phyloP scores from a whole-genome alignment of 2,113 vertebrate species.

The Varanus komodoensis region DNA sequence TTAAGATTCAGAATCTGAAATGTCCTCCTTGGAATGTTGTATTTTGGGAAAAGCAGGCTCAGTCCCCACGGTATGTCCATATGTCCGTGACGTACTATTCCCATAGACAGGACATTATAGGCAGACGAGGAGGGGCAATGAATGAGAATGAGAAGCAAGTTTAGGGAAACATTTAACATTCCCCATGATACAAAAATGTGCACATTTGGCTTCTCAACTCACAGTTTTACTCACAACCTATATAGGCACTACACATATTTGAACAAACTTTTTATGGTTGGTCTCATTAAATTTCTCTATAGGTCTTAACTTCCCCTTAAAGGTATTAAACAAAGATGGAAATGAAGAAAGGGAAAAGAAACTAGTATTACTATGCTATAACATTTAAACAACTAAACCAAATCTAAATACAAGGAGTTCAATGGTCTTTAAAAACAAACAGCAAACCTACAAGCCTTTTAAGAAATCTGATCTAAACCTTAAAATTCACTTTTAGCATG shows the following conservation, averaged over 20 bases:
- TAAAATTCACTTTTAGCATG: conserved; percentile 32
- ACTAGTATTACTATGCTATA: background rate
- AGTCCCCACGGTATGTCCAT: too few species aligned
- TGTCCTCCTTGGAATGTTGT: too few species aligned
- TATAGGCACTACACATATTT: conserved; percentile 24
- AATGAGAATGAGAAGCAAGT: background rate
- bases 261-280: conserved; percentile 38
- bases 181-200: background rate
- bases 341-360: background rate
- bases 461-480: background rate
- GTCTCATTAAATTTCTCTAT: conserved; percentile 57
- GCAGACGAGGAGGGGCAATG: background rate
- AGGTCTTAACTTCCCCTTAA: conserved; percentile 21
- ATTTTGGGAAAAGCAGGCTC: too few species aligned
- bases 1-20: too few species aligned
- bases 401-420: background rate
- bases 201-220: background rate
- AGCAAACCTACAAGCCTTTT: background rate
- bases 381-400: background rate
- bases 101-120: rapidly evolving
- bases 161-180: background rate
- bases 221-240: background rate
- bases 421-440: background rate
- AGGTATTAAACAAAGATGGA: background rate
- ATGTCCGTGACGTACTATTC: too few species aligned